Conservation (phyloP, 2,113 vertebrate species). For the Petromus typicus region DNA sequence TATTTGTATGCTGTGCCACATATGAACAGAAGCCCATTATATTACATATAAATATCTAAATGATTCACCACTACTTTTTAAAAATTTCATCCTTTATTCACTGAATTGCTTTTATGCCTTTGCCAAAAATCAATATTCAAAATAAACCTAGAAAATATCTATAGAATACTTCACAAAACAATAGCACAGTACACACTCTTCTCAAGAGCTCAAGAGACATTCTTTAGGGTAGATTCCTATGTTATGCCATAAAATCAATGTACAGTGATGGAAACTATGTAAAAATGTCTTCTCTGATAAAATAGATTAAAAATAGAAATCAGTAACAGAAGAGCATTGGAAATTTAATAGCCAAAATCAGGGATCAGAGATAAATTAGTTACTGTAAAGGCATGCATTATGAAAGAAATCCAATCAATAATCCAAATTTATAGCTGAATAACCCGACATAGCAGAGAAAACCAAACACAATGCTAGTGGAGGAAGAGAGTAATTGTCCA, state of each 20-base stretch:
- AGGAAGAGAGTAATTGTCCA: neutral
- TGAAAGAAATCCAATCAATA: constrained; percentile 13
- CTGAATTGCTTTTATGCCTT: neutral
- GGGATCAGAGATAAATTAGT: neutral
- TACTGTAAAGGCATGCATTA: neutral
- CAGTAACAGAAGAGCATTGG: constrained; percentile 1
- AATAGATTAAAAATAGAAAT: neutral
- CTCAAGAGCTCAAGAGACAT: neutral
- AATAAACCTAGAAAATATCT: neutral
- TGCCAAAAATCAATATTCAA: constrained; percentile 1
- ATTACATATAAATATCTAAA: neutral
- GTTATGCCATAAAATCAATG: neutral
- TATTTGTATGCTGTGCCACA: neutral
- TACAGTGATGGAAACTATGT: neutral
- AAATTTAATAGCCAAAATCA: constrained; percentile 15
- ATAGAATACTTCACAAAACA: neutral
- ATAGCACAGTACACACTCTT: neutral
- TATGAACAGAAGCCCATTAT: neutral
- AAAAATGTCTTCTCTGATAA: neutral
- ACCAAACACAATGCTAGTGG: neutral
- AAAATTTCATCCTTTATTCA: neutral
- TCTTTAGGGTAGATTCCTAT: neutral
- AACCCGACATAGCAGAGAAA: constrained; percentile 13
- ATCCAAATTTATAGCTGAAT: neutral
- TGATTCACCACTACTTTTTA: neutral